Conservation (phyloP, 2,113 vertebrate genomes). For the Myanophis thanlyinensis region DNA sequence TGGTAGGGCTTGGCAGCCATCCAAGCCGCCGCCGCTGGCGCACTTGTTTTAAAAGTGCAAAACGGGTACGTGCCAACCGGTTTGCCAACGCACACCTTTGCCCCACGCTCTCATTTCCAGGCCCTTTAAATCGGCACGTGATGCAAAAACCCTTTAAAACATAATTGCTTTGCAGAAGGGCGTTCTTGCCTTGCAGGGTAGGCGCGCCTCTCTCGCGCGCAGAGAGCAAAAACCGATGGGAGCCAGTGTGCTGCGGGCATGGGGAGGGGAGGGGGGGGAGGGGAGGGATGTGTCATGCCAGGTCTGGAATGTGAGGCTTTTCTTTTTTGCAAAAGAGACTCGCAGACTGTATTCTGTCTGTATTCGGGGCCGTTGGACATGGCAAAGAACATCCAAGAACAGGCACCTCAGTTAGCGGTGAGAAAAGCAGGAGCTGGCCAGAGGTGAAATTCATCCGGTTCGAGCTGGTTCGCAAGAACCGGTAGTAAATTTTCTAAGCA, state of each 20-base stretch:
- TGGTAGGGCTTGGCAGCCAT: neutral
- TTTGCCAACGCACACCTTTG: neutral
- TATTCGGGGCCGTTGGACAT: neutral
- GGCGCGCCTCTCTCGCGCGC: neutral
- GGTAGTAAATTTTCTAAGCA: too few relatives aligned
- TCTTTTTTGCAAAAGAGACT: neutral
- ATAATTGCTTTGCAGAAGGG: conserved; percentile 8
- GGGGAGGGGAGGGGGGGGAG: neutral
- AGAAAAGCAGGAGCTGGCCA: neutral
- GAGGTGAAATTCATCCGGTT: too few relatives aligned
- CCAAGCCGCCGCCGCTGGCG: neutral
- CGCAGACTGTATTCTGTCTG: neutral
- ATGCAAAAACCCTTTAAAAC: neutral
- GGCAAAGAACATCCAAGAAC: neutral
- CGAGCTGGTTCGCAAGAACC: too few relatives aligned
- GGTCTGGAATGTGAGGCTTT: neutral
- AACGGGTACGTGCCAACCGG: neutral
- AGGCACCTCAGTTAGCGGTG: too few relatives aligned
- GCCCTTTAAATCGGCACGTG: conserved; percentile 8
- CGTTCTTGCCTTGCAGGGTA: neutral
- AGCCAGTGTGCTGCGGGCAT: too few relatives aligned
- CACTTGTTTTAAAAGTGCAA: neutral
- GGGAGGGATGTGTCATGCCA: neutral
- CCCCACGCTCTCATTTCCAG: conserved; percentile 12
- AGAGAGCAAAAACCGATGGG: neutral